Conservation (phyloP, 2,888 invertebrate species). For the Tetanocera ferruginea region DNA sequence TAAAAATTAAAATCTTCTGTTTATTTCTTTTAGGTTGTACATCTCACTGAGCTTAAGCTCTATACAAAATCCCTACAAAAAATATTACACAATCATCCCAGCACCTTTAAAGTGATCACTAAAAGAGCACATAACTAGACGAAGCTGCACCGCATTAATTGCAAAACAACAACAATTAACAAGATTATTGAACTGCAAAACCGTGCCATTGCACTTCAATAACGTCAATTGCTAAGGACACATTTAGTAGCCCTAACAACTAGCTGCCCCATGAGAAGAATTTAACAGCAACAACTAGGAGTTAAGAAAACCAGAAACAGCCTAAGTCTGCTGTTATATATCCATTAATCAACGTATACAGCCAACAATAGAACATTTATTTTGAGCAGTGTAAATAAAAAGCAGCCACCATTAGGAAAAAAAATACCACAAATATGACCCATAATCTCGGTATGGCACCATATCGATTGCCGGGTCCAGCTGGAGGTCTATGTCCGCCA, state of each 20-base stretch:
- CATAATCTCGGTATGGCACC: constrained; percentile 87
- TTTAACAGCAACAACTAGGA: background rate
- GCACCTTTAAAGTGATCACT: background rate
- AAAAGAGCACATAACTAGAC: background rate
- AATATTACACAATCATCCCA: background rate
- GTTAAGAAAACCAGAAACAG: background rate
- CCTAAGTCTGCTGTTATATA: constrained; percentile 4
- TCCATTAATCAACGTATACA: background rate
- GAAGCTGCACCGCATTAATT: constrained; percentile 10
- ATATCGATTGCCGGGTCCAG: constrained; percentile 80
- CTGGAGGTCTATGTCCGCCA: constrained; percentile 76
- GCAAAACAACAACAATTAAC: background rate
- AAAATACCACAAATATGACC: constrained; percentile 75
- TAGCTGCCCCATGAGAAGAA: constrained; percentile 8
- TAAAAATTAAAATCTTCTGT: background rate
- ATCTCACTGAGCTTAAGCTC: constrained; percentile 14
- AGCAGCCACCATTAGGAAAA: constrained; percentile 68
- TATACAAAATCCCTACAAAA: background rate
- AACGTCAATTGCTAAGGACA: background rate
- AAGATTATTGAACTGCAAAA: background rate
- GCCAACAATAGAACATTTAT: background rate
- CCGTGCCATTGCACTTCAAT: constrained; percentile 22
- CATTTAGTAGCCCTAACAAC: background rate
- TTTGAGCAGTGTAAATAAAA: constrained; percentile 46
- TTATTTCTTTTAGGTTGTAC: constrained; percentile 19